Conservation (phyloP, 2,113 vertebrate species). For the Larimichthys polyactis region DNA sequence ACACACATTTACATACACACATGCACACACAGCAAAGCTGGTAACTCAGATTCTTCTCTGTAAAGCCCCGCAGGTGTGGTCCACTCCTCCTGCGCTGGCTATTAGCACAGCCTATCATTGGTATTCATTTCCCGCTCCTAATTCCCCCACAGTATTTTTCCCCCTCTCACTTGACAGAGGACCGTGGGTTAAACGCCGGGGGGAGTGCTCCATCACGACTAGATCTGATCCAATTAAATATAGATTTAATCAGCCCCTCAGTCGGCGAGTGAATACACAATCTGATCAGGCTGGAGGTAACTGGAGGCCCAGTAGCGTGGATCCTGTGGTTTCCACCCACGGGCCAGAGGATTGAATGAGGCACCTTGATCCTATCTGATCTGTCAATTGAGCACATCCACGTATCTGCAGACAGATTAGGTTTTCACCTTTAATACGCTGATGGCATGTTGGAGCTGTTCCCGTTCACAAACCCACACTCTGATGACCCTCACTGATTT, state of each 20-base stretch:
- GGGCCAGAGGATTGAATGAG: conserved; percentile 38
- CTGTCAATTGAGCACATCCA: conserved; percentile 36
- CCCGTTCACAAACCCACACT: conserved; percentile 13
- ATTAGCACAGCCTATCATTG: conserved; percentile 81
- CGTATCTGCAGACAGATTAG: conserved; percentile 13
- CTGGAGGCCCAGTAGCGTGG: conserved; percentile 46
- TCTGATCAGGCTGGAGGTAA: conserved; percentile 66
- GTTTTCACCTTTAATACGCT: conserved; percentile 35
- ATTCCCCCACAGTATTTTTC: conserved; percentile 76
- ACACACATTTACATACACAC: conserved; percentile 4
- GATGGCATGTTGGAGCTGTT: conserved; percentile 12
- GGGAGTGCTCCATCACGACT: conserved; percentile 84
- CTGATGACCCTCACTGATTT: conserved; percentile 51
- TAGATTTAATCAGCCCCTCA: conserved; percentile 84
- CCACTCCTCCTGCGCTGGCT: conserved; percentile 68
- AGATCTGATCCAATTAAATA: conserved; percentile 87
- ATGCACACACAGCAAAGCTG: conserved; percentile 32
- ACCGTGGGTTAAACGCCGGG: conserved; percentile 82
- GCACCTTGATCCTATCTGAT: conserved; percentile 50
- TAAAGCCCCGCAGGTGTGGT: conserved; percentile 75
- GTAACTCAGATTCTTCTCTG: conserved; percentile 51
- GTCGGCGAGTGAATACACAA: conserved; percentile 77
- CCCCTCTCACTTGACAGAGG: conserved; percentile 80
- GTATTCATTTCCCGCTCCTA: conserved; percentile 81
- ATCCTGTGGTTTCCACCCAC: conserved; percentile 34